A percentile compares a stretch with the other conserved stretches of the same genome.
These are phyloP conservation scores for Pteria penguin DNA, from an alignment of 2,888 invertebrate genomes.

Conservation along the genomic window DNA sequence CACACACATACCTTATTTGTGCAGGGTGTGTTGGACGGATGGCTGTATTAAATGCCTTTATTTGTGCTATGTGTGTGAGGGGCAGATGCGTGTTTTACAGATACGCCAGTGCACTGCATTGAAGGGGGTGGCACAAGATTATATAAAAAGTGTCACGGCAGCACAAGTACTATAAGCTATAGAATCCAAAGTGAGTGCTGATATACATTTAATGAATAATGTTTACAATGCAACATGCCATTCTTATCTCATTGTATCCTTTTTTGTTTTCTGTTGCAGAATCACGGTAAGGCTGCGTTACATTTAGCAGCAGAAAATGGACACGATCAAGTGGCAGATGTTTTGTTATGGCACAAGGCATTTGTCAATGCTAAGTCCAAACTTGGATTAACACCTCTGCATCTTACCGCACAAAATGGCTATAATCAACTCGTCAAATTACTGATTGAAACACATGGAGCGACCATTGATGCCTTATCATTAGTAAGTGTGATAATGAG, in stretches of 20 bases:
- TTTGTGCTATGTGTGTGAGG: too few species aligned
- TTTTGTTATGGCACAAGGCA: conserved; percentile 94
- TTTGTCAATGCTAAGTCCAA: conserved; percentile 99
- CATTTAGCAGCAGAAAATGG: conserved; percentile 95
- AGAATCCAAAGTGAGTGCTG: neutral
- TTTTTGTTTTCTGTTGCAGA: conserved; percentile 41
- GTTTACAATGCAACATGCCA: too few species aligned
- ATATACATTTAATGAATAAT: neutral
- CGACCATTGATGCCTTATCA: conserved; percentile 96
- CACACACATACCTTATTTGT: too few species aligned
- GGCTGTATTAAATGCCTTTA: too few species aligned
- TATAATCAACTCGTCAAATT: conserved; percentile 93
- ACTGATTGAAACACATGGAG: conserved; percentile 96
- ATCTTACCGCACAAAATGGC: conserved; percentile 97
- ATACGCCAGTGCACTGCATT: too few species aligned
- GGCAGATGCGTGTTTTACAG: too few species aligned
- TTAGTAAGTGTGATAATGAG: too few species aligned
- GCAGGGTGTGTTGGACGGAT: too few species aligned
- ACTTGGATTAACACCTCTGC: conserved; percentile 97
- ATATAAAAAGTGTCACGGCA: too few species aligned
- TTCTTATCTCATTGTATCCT: neutral
- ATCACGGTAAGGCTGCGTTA: conserved; percentile 89
- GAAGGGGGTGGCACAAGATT: too few species aligned
- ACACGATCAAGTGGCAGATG: conserved; percentile 85
- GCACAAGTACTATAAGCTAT: too few species aligned